Evolutionary conservation across 2,888 invertebrate species (phyloP), one percentile per base, ranked within the genome.

Genomic region (Ectemnius continuus): DNA sequence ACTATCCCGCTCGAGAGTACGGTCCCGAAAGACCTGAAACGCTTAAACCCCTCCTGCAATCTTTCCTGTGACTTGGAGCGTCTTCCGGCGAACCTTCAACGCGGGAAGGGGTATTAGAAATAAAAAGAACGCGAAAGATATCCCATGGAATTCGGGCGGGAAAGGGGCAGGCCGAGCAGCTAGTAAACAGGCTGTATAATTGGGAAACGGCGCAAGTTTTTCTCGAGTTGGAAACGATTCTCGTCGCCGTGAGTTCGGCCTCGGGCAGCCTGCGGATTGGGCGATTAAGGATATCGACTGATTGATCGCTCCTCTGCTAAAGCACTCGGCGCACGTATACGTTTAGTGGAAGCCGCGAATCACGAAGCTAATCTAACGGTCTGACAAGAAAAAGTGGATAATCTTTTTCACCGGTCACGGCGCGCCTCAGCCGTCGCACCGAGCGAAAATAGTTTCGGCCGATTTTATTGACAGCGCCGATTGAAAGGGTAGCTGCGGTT

Each of bases 361-460:
- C 85, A 86, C 85, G 83, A 84, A 85, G 81, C 79, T 85, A 86
- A 86, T 86, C 84, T 85, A 82, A 81, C 83, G 84, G 81, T 83
- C 82, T 80, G 82, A 85, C 82, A 81, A 71, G 78, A 80, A 80
- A 83, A 85, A 86, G 82, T 86, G 81, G 83, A 85, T 80, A 78
- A 80, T 80, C 70, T 82, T 80, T 81, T 77, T 76, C 79, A 67
- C 67, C 75, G 71, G 59, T 72, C 78, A 64, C 20, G 11, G 6
- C 36, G 11, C 8, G 8, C 36, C 36, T 11, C 11, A 1, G 36
- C 36, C 36, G 1, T 36, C 36, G 8, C 8, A 11, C 36, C 36
- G 11, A 36, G 6, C 36, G 8, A 36, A 52, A 52, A n/a, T 52
- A 52, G 6, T 52, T 52, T 52, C 52, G 16, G 36, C 36, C 36